These are phyloP conservation scores for Chaetophractus vellerosus DNA, from an alignment of 2,797 vertebrate genomes.

Conservation along the genomic window DNA sequence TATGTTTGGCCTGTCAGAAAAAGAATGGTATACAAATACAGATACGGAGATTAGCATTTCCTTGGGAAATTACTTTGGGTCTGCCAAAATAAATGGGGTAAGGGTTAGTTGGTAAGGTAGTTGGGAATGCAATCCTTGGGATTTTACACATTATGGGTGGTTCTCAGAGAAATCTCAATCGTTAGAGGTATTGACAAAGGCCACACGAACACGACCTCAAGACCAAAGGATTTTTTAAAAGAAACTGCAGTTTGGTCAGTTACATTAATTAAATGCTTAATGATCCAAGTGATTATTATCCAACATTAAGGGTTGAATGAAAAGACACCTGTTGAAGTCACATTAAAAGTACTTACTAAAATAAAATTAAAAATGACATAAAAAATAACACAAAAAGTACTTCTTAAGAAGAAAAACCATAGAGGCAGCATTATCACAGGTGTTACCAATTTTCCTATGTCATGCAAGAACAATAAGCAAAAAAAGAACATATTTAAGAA, in stretches of 20 bases:
- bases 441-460: not conserved
- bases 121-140: not conserved
- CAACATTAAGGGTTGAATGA: constrained; percentile 36
- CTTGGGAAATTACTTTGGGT: constrained; percentile 33
- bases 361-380: too few species aligned
- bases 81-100: constrained; percentile 31
- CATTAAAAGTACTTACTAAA: not conserved
- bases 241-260: not conserved
- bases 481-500: not conserved
- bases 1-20: constrained; percentile 21
- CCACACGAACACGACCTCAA: not conserved
- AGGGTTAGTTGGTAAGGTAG: not conserved
- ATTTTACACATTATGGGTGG: not conserved
- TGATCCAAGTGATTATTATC: constrained; percentile 8
- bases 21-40: constrained; percentile 41
- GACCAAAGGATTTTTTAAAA: constrained; percentile 21
- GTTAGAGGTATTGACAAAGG: not conserved
- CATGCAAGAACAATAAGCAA: not conserved
- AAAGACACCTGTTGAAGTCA: constrained; percentile 10
- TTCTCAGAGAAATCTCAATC: not conserved
- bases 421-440: not conserved
- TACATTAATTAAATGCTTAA: constrained; percentile 30
- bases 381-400: not conserved
- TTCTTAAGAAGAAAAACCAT: constrained; percentile 36
- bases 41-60: not conserved